phyloP scores from a whole-genome alignment of 1,140 invertebrate species.

The Paralvinella palmiformis region DNA sequence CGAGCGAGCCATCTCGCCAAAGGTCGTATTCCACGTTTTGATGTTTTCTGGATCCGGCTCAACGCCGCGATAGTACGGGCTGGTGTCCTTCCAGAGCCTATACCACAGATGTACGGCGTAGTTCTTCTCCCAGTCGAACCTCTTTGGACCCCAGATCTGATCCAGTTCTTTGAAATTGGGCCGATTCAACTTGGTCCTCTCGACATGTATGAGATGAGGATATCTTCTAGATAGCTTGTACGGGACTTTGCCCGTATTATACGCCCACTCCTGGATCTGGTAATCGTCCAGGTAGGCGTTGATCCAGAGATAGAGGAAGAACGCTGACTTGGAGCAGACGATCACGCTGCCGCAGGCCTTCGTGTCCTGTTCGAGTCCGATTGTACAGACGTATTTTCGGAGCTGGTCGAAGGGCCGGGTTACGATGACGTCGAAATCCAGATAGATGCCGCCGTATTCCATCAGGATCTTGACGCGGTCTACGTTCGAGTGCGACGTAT shows the following conservation, averaged over 20 bases:
- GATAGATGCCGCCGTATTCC: conserved; percentile 22
- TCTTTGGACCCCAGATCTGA: conserved; percentile 17
- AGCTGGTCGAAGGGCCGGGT: conserved; percentile 38
- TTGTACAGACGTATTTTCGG: conserved; percentile 42
- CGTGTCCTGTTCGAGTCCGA: conserved; percentile 27
- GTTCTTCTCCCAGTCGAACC: conserved; percentile 19
- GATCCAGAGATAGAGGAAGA: conserved; percentile 20
- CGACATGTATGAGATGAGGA: conserved; percentile 18
- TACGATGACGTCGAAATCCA: conserved; percentile 20
- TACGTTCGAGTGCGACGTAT: conserved; percentile 22
- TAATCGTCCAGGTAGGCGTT: conserved; percentile 22
- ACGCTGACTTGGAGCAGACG: conserved; percentile 17
- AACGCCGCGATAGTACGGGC: conserved; percentile 19
- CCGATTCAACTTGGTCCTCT: conserved; percentile 8
- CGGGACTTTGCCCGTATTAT: conserved; percentile 21
- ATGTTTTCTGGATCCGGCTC: conserved; percentile 19
- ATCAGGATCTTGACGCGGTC: conserved; percentile 18
- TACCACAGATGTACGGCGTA: conserved; percentile 21
- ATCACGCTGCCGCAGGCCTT: conserved; percentile 22
- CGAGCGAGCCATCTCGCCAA: conserved; percentile 18
- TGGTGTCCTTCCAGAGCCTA: conserved; percentile 18
- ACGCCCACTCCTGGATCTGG: conserved; percentile 19
- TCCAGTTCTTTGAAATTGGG: conserved; percentile 21
- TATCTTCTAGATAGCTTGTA: conserved; percentile 18
- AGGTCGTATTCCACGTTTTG: conserved; percentile 20